A percentile compares a stretch with the other conserved stretches of the same genome.
phyloP scores from a whole-genome alignment of 2,797 vertebrate genomes.

The Novumbra hubbsi region DNA sequence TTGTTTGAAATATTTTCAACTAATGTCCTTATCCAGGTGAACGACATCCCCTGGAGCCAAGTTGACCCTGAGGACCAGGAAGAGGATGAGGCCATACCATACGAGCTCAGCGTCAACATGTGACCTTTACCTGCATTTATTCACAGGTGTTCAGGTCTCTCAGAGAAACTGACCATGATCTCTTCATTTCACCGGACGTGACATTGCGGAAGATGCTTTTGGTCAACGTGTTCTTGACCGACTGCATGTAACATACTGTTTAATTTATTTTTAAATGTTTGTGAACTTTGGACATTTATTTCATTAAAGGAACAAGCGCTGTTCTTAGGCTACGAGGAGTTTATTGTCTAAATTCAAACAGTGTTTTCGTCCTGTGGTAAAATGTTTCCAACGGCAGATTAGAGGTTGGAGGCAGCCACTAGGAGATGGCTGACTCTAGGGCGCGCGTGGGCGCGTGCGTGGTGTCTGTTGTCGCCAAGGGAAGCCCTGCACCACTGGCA shows the following conservation, averaged over 20 bases:
- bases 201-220: neutral
- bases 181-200: neutral
- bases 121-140: neutral
- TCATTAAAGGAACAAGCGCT: neutral
- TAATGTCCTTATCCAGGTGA: slow-evolving; percentile 49
- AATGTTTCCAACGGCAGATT: neutral
- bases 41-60: slow-evolving; percentile 46
- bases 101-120: slow-evolving; percentile 39
- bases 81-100: slow-evolving; percentile 43
- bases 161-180: neutral
- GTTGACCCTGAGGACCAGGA: slow-evolving; percentile 14
- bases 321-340: neutral
- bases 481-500: no score
- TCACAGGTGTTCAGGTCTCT: neutral
- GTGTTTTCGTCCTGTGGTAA: neutral
- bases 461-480: neutral
- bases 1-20: no score
- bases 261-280: neutral
- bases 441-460: neutral
- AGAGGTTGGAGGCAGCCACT: neutral
- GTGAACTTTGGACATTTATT: neutral
- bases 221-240: neutral
- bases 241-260: neutral
- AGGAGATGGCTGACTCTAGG: neutral
- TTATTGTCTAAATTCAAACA: neutral